These are phyloP conservation scores for Andricus quercusramuli DNA, from an alignment of 2,888 invertebrate genomes.

Conservation along the genomic window DNA sequence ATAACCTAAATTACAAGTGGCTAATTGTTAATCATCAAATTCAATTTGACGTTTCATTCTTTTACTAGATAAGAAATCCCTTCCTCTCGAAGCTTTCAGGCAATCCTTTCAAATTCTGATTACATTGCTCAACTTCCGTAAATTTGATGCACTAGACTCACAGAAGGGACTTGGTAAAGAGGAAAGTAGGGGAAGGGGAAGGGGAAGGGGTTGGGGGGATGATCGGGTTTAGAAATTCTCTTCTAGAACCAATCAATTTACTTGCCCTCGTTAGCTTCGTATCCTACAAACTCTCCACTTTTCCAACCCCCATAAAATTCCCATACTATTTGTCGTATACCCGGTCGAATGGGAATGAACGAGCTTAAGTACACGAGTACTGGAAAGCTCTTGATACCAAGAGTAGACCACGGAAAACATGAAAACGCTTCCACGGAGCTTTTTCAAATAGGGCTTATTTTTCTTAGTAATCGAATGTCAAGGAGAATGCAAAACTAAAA, in stretches of 20 bases:
- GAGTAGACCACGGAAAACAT: conserved; percentile 5
- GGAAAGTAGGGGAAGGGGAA: neutral
- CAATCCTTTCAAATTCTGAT: conserved; percentile 37
- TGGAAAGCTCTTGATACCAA: neutral
- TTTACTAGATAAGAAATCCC: neutral
- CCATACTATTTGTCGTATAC: neutral
- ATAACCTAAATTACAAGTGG: too few species aligned
- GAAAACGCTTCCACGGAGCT: neutral
- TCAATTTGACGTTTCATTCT: conserved; percentile 13
- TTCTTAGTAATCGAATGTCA: conserved; percentile 57
- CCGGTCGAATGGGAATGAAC: conserved; percentile 1
- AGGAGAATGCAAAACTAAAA: conserved; percentile 58
- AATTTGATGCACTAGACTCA: conserved; percentile 25
- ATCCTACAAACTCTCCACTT: conserved; percentile 18
- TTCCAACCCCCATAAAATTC: conserved; percentile 17
- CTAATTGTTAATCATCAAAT: conserved; percentile 2
- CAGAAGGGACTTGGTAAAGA: conserved; percentile 1
- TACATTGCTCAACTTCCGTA: conserved; percentile 4
- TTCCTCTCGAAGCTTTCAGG: too few species aligned
- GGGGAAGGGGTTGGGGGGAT: neutral
- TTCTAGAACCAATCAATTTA: conserved; percentile 37
- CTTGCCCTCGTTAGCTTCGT: conserved; percentile 28
- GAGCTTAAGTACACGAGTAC: conserved; percentile 4
- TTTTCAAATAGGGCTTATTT: conserved; percentile 25
- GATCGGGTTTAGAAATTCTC: neutral